Base-by-base conservation (phyloP, 1,140 invertebrate species). In the Pseudomyrmex cubaensis region DNA sequence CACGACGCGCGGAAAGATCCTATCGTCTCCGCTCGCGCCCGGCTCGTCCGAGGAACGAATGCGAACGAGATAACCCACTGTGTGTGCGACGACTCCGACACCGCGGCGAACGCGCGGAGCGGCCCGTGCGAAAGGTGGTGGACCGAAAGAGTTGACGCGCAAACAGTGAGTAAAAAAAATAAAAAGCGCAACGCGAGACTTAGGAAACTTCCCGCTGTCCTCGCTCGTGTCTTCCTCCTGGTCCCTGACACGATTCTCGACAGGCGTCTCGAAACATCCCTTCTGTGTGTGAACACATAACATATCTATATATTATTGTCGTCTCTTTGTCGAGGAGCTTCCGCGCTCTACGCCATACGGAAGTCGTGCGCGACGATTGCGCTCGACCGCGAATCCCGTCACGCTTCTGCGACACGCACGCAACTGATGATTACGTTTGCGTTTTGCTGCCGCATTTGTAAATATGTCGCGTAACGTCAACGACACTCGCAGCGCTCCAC, bases 191-290 rank as follows among this genome's bases (percentile, higher is more conserved):
- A 10, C 15, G 22, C 13, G 56, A 9, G 59, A 63, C 46, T 35
- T 7, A 10, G 20, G 44, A 8, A n/a, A 13, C n/a, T 20, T 7
- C 22, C 13, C 54, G 57, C 46, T 12, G 13, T 46, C 48, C 20
- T 7, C 35, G 25, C 12, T 44, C 44, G 15, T 17, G 9, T 17
- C 13, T 44, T n/a, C 13, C 17, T 13, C 13, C 13, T 70, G 48
- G 72, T 83, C 86, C 87, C 88, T 88, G 86, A 88, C 87, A 84
- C 74, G 62, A 85, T 88, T 88, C 5, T 9, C 9, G 17, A 50
- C 9, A 3, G 25, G 12, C 57, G 77, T 22, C 12, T 13, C 17
- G 76, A 20, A n/a, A 57, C 54, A 74, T 9, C 74, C 72, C 54
- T 67, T 46, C 35, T 10, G 13, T 35, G 4, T 25, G 25, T 25